Evolutionary conservation across 1,140 invertebrate species (phyloP).

Genomic region (Solen grandis): DNA sequence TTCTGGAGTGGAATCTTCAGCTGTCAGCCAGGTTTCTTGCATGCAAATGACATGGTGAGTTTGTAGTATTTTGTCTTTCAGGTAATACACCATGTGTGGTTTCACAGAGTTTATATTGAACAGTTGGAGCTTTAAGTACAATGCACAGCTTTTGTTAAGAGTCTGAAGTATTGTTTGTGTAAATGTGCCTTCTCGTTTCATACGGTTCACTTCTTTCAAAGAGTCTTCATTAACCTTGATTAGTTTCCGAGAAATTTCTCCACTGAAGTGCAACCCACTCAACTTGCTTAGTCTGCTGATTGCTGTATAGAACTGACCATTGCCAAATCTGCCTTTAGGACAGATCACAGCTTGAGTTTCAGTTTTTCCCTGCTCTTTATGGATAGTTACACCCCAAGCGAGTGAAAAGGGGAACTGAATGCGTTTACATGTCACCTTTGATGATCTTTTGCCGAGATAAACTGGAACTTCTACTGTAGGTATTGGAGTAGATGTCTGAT

Average conservation of each 20-base stretch:
- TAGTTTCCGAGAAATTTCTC: too few species aligned
- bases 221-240: conserved; percentile 3
- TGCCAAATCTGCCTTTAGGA: not conserved
- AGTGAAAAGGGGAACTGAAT: conserved; percentile 19
- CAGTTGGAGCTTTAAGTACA: conserved; percentile 21
- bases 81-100: conserved; percentile 17
- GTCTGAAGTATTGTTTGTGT: conserved; percentile 4
- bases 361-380: conserved; percentile 26
- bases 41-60: conserved; percentile 16
- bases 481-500: conserved; percentile 18
- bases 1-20: too few species aligned
- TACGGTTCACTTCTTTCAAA: conserved; percentile 1
- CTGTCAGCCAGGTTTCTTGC: too few species aligned
- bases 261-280: not conserved
- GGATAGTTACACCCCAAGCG: conserved; percentile 16
- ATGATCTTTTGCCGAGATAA: conserved; percentile 4
- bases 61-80: not conserved
- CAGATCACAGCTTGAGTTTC: conserved; percentile 10
- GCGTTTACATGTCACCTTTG: conserved; percentile 16
- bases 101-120: conserved; percentile 21
- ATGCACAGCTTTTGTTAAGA: not conserved
- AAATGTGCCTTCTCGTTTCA: conserved; percentile 1
- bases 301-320: too few species aligned
- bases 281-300: not conserved
- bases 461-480: too few species aligned